These are phyloP conservation scores for Meloidogyne floridensis DNA, from an alignment of 1,140 invertebrate species.

Conservation along the genomic window DNA sequence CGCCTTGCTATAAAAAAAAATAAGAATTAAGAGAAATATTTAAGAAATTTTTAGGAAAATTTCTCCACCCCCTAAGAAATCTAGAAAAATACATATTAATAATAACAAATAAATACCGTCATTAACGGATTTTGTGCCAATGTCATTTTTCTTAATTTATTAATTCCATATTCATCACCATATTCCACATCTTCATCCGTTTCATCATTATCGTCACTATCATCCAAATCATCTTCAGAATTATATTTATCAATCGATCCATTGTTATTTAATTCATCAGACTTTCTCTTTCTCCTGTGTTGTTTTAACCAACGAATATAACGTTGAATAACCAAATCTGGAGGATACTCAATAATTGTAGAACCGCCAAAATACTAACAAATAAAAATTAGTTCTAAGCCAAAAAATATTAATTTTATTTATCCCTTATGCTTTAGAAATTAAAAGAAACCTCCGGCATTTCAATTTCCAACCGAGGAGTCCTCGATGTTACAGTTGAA, in stretches of 20 bases:
- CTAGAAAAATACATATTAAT: too few species aligned
- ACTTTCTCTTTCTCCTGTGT: slow-evolving; percentile 7
- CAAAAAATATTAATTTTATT: neutral
- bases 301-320: slow-evolving; percentile 68
- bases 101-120: neutral
- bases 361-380: slow-evolving; percentile 30
- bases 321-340: slow-evolving; percentile 67
- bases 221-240: neutral
- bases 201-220: neutral
- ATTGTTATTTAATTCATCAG: neutral
- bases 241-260: neutral
- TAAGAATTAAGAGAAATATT: neutral
- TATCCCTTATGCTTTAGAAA: too few species aligned
- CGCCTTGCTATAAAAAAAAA: slow-evolving; percentile 22
- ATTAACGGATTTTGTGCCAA: neutral
- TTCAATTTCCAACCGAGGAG: slow-evolving; percentile 42
- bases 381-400: neutral
- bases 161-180: neutral
- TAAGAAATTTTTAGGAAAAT: neutral
- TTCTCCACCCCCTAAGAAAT: neutral
- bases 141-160: slow-evolving; percentile 8
- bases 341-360: slow-evolving; percentile 31
- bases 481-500: slow-evolving; percentile 19
- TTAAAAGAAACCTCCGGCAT: slow-evolving; percentile 31
- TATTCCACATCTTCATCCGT: neutral